A percentile compares a stretch with the other conserved stretches of the same genome.
These are phyloP conservation scores for Amiota mariae DNA, from an alignment of 2,888 invertebrate genomes.

Conservation along the genomic window DNA sequence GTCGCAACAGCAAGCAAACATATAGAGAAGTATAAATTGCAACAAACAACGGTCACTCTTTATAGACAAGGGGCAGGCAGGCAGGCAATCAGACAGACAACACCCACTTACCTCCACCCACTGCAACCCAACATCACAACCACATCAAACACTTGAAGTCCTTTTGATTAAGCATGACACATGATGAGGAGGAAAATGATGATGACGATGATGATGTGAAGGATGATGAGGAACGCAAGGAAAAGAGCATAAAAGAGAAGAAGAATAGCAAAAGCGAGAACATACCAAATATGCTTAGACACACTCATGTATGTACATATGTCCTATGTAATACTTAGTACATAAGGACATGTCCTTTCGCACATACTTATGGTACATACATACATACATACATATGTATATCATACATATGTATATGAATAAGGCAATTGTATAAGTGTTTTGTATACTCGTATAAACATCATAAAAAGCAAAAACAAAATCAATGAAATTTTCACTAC, in stretches of 20 bases:
- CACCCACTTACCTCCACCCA: neutral
- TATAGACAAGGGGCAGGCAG: conserved; percentile 55
- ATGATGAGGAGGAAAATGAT: neutral
- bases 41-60: conserved; percentile 48
- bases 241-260: too few relatives aligned
- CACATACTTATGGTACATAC: too few relatives aligned
- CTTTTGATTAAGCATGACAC: conserved; percentile 48
- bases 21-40: too few relatives aligned
- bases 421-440: neutral
- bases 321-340: too few relatives aligned
- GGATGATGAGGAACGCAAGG: too few relatives aligned
- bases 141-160: conserved; percentile 45
- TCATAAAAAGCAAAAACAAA: conserved; percentile 48
- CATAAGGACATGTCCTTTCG: too few relatives aligned
- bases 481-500: conserved; percentile 66
- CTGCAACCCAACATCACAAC: conserved; percentile 20
- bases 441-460: conserved; percentile 40
- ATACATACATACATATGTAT: neutral
- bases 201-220: neutral
- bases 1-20: conserved; percentile 20
- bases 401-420: neutral
- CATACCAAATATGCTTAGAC: too few relatives aligned
- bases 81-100: conserved; percentile 50
- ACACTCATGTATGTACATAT: too few relatives aligned
- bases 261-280: too few relatives aligned